These are phyloP conservation scores for Polylopha cassiicola DNA, from an alignment of 2,888 invertebrate genomes.

Conservation along the genomic window DNA sequence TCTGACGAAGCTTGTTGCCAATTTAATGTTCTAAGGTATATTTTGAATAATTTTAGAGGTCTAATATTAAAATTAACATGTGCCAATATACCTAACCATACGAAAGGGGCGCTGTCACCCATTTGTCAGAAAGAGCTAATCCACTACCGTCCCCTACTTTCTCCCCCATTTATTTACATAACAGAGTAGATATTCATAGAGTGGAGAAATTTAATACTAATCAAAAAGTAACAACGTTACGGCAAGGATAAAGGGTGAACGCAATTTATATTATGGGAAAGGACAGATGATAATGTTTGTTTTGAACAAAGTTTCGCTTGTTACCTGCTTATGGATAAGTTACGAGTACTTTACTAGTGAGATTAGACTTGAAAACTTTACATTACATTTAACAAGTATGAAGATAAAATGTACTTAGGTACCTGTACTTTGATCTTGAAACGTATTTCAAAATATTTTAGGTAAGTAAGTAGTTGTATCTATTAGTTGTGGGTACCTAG, in stretches of 20 bases:
- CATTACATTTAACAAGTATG: too few relatives aligned
- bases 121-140: constrained; percentile 38
- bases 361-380: too few relatives aligned
- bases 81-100: constrained; percentile 35
- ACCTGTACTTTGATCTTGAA: too few relatives aligned
- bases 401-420: too few relatives aligned
- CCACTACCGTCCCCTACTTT: constrained; percentile 28
- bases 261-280: constrained; percentile 3
- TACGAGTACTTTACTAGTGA: too few relatives aligned
- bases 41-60: constrained; percentile 19
- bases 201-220: constrained; percentile 21
- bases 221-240: constrained; percentile 17
- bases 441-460: too few relatives aligned
- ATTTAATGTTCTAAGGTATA: constrained; percentile 13
- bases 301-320: too few relatives aligned
- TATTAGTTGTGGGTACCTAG: too few relatives aligned
- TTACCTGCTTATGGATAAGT: too few relatives aligned
- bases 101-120: constrained; percentile 34
- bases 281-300: neutral
- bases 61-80: constrained; percentile 36
- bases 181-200: constrained; percentile 20
- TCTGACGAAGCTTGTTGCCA: neutral
- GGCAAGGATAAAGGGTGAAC: constrained; percentile 8
- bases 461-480: too few relatives aligned
- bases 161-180: constrained; percentile 21